phyloP scores from a whole-genome alignment of 2,113 vertebrate species.

The Carassius carassius region DNA sequence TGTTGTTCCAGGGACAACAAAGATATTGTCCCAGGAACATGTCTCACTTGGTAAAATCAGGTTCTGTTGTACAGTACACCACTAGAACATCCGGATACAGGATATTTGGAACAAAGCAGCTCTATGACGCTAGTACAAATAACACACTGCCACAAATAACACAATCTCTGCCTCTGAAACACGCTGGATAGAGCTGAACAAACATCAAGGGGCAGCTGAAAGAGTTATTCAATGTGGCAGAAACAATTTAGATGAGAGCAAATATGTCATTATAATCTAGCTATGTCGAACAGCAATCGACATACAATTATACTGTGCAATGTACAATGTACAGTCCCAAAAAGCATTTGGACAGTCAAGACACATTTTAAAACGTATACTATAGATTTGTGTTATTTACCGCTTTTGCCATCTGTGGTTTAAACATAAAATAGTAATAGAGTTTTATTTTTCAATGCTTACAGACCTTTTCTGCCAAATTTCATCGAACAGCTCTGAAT shows the following conservation, averaged over 20 bases:
- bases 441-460: background rate
- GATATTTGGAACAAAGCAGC: background rate
- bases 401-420: background rate
- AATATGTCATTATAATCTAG: constrained; percentile 9
- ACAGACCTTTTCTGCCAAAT: background rate
- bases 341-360: background rate
- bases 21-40: no score
- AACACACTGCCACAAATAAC: background rate
- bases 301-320: background rate
- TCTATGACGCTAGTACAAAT: constrained; percentile 9
- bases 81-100: background rate
- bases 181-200: background rate
- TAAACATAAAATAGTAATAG: background rate
- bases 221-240: background rate
- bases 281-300: background rate
- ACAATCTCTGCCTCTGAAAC: background rate
- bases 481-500: background rate
- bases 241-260: background rate
- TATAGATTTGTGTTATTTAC: background rate
- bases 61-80: background rate
- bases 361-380: background rate
- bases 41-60: no score
- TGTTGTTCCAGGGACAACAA: no score
- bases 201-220: background rate
- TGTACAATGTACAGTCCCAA: background rate